Evolutionary conservation across 92 coral and sea anemone species (phyloP), one percentile per base, ranked within the genome.

Genomic region (Bergia puertoricense): DNA sequence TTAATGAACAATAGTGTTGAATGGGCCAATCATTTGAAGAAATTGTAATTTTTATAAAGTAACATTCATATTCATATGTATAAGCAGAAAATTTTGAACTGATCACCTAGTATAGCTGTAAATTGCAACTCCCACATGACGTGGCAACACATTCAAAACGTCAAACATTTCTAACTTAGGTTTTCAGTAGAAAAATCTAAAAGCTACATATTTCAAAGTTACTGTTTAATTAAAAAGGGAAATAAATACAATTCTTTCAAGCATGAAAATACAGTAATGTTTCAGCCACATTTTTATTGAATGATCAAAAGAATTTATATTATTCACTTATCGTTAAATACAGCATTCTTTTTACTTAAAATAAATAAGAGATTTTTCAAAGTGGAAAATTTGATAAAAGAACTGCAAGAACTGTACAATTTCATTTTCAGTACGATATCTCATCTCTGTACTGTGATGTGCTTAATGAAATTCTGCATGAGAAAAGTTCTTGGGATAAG

Each of bases 211-310:
- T 3, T 62, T 18, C 6, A 62, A 62, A 3, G 18, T 18, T 62
- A 57, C 68, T 62, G 68, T 62, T 62, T 13, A 18, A 62, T 5
- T 62, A 6, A 11, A 11, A 13, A 62, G 11, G 22, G 51, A 76
- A 43, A 20, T 76, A 42, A 76, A 76, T 76, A 76, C 46, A 42
- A 42, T 45, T 20, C 80, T 76, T 76, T 74, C 77, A 74, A 74
- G 6, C 23, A 39, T 40, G 77, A 39, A 39, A 37, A 37, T 39
- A 43, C 20, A 43, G 77, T n/a, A 76, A 2, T 13, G 80, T 16
- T 42, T 37, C 23, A 4, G 80, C 30, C 80, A 76, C 80, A 76
- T 15, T 0, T 15, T 30, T 15, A 30, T 38, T 74, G 20, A 43
- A n/a, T 15, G 46, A 45, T 76, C 80, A 42, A 45, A 76, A 30